Base-by-base conservation (phyloP, 2,113 vertebrate genomes). In the Alethe castanea region DNA sequence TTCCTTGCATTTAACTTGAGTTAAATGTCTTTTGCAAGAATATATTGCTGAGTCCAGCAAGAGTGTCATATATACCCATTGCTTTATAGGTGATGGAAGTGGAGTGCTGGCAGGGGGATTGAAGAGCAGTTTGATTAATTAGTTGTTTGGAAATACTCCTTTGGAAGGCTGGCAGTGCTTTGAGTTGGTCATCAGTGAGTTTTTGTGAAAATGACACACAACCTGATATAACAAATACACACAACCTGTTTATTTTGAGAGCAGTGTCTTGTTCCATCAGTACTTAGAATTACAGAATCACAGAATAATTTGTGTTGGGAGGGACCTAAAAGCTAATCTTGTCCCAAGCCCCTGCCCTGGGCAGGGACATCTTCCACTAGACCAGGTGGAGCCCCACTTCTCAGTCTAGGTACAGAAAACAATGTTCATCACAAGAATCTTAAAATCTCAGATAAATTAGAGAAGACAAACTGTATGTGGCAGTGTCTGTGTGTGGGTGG, bases 21-120 rank as follows among this genome's bases (percentile, higher is more conserved):
- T 73, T 88, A 88, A 92, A 66, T 78, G 70, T 62, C 73, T 67
- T 66, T 69, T 72, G 76, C 65, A 65, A 71, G 56, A 69, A 62
- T 14, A 11, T 42, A 38, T 20, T 64, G 84, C 22, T 4, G 29
- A 22, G 40, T 23, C 38, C 31, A 29, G 54, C 50, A 11, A 60
- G 26, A 85, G 48, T 9, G 0, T 82, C 0, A 1, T 17, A 9
- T 8, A 0, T 48, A 44, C 17, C 45, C 12, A 0, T 4, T 86
- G 62, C 33, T 70, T 61, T 80, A 10, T 57, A 15, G 86, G 59
- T 18, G 57, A 29, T 85, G 65, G 83, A 60, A 29, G 5, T 22
- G 52, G 31, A 18, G 18, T 45, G 28, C 48, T 92, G 73, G 60
- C 28, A 62, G 36, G 17, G 66, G 60, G 31, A 36, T 35, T 12